Evolutionary conservation across 2,113 vertebrate genomes (phyloP), one percentile per base, ranked within the genome.

Genomic region (Scomber japonicus): DNA sequence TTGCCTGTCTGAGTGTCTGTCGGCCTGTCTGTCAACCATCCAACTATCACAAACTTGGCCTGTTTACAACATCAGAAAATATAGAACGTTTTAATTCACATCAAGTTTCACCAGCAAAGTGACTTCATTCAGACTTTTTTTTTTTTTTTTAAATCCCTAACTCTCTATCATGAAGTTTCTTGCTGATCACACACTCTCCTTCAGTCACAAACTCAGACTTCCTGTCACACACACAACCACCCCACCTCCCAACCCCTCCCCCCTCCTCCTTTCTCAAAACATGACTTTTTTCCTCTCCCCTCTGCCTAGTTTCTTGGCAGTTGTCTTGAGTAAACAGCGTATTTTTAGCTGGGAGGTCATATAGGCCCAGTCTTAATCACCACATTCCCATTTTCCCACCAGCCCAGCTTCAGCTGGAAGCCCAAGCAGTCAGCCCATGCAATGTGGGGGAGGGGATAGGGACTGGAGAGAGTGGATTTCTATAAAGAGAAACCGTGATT

Each of bases 341-440:
- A 96, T 96, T 96, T 96, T 96, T 96, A 96, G 96, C 93, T 74
- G 35, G 88, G 55, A 96, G 95, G 95, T 96, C 95, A 95, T 95
- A 95, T 95, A 95, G 92, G 88, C 91, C 91, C 85, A 89, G 92
- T 94, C 93, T 94, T 95, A 86, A 89, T 92, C 93, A 93, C 93
- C 91, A 86, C 91, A 94, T 88, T 90, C 91, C 92, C 1, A 88
- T 69, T 92, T 96, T 97, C 96, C 95, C 96, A 96, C 90, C 75
- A 24, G 86, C 91, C 75, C 83, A 75, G 81, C 81, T 17, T 84
- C 83, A 92, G 72, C 68, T 73, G 89, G 84, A 91, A 86, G 79
- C 85, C 81, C 80, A 67, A 64, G 82, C 48, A 74, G 84, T 13
- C 63, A 71, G 69, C 48, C 30, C 63, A n/a, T 55, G 65, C 75